Evolutionary conservation across 2,113 vertebrate genomes (phyloP).

Genomic region (Edolisoma coerulescens): DNA sequence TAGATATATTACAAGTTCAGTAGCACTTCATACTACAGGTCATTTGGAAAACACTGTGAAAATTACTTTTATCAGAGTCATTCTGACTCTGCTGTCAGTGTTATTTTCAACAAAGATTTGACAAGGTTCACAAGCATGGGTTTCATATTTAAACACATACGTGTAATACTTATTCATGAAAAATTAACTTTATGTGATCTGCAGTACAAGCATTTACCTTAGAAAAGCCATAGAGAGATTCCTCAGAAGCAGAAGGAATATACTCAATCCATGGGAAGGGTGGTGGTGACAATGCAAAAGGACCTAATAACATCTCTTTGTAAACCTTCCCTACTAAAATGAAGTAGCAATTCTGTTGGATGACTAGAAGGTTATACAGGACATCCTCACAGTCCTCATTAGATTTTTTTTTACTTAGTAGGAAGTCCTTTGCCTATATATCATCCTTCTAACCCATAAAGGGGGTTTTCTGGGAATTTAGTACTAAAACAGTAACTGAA

Average conservation of each 20-base stretch:
- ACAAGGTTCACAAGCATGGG: not conserved
- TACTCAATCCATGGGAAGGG: not conserved
- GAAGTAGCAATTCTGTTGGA: not conserved
- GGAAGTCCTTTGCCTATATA: not conserved
- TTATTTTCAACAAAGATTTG: not conserved
- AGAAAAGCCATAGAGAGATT: not conserved
- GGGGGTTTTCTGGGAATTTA: not conserved
- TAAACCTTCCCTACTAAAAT: not conserved
- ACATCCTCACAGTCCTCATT: not conserved
- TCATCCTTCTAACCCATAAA: not conserved
- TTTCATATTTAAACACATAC: not conserved
- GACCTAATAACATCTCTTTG: fast-evolving
- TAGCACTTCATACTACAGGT: not conserved
- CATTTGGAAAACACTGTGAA: not conserved
- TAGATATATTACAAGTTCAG: not conserved
- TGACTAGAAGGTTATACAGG: not conserved
- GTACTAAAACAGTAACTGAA: not conserved
- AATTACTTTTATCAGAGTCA: not conserved
- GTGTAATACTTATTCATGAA: not conserved
- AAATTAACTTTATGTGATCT: not conserved
- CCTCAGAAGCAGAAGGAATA: not conserved
- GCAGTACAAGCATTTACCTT: not conserved
- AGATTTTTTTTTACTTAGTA: not conserved
- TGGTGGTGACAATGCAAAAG: not conserved
- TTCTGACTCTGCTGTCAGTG: not conserved